Evolutionary conservation across 2,888 invertebrate genomes (phyloP), one percentile per base, ranked within the genome.

Genomic region (Amphipyra berbera): DNA sequence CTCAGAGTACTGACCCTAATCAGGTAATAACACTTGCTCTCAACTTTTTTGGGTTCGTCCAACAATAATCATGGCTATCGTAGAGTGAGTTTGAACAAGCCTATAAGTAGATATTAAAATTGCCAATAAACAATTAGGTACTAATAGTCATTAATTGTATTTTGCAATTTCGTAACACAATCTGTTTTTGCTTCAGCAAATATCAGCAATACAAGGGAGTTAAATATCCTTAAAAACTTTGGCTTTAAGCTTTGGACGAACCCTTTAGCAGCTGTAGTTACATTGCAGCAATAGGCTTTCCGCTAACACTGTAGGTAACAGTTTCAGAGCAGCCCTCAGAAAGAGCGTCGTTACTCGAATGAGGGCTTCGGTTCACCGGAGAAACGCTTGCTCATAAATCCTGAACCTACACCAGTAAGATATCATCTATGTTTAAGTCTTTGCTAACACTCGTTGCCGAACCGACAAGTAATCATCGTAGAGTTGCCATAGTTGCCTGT

Each of bases 341-440:
- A 91, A 86, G 94, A 94, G 74, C 92, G 92, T 64, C 92, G 93
- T 82, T 95, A 93, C 82, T 95, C 95, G 67, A 90, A 85, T 76
- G 94, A 94, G 76, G 95, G 88, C 69, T 88, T 88, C 65, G 92
- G 85, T 82, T 86, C 94, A 80, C 95, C 95, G 81, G 95, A 95
- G 89, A 95, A 94, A 88, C 89, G 94, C 86, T 92, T 95, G 89
- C 94, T 95, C 85, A 91, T 95, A 85, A 93, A 95, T 84, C 95
- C 95, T 76, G 95, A 95, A 68, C 90, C 90, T 61, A 90, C 95
- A 82, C 93, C 95, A 89, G 95, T 95, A 95, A 95, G 95, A 86
- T 79, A 81, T 81, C 64, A 78, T 68, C 64, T 62, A 76, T 74
- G 77, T 73, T 77, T 72, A 55, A 58, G 61, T 53, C 15, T 57